Base-by-base conservation (phyloP, 2,113 vertebrate species). In the Ondatra zibethicus region DNA sequence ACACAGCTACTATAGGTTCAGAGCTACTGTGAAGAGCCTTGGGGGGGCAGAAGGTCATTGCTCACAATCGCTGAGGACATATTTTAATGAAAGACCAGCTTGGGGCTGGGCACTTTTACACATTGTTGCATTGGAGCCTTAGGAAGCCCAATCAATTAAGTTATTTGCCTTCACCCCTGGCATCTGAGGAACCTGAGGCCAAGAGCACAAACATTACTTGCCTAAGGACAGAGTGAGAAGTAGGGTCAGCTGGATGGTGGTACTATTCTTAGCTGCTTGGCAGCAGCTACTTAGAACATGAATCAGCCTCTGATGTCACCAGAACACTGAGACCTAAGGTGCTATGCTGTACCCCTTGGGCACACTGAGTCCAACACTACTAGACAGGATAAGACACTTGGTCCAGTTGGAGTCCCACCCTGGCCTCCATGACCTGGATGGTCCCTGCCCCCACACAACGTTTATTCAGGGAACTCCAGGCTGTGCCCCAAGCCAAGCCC, bases 41-140 rank as follows among this genome's bases (percentile, higher is more conserved):
- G 36, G 33, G n/a, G 61, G 31, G 45, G 19, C 8, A 33, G 33
- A 65, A 17, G 25, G 27, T 13, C 45, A 31, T n/a, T 4, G 25
- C 39, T 39, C 23, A 25, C 55, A 47, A 55, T 6, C 73, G n/a
- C 58, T n/a, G 58, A 12, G 39, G 72, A 45, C 7, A 17, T 58
- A 23, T 73, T 88, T 39, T 88, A 72, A 16, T 61, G 2, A 36
- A 66, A 33, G 84, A 33, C 42, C 17, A 17, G 63, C 61, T 86
- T 5, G 42, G 39, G 6, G 0, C 81, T 0, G 11, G 33, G 68
- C 0, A 2, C 13, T 1, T 31, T 4, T 12, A 52, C 7, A 27
- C 27, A 2, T 0, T 1, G 9, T 5, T 47, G 21, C 33, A 10
- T 16, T 19, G 25, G 39, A 39, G 36, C 36, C n/a, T 19, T 31